Conservation (phyloP, 2,797 vertebrate genomes). For the Coccyzus lansbergi region DNA sequence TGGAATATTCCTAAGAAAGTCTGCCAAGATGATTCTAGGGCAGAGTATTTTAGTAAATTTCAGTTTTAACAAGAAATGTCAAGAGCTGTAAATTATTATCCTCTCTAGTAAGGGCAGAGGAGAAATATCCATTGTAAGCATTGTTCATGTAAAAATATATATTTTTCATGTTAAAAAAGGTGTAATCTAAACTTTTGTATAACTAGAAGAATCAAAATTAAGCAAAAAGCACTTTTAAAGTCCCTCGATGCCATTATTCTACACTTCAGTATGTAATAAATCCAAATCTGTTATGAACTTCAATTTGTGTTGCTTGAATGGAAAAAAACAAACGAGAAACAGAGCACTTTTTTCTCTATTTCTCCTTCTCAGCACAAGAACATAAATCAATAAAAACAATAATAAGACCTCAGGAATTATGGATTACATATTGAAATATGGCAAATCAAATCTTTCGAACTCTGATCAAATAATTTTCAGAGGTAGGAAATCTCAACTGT, state of each 20-base stretch:
- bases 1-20: neutral
- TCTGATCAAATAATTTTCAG: neutral
- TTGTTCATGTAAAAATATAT: neutral
- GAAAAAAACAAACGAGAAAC: neutral
- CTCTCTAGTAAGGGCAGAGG: neutral
- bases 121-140: neutral
- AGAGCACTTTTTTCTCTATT: neutral
- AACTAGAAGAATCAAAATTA: neutral
- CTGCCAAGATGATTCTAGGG: neutral
- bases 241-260: neutral
- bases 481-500: neutral
- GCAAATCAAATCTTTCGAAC: neutral
- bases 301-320: neutral
- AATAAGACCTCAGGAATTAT: neutral
- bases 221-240: slow-evolving; percentile 2
- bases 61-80: slow-evolving; percentile 13
- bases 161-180: neutral
- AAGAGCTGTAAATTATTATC: neutral
- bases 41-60: neutral
- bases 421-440: neutral
- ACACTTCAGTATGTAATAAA: neutral
- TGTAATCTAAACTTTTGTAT: neutral
- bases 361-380: neutral
- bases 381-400: neutral
- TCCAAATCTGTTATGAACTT: neutral